Percentiles rank a stretch among this genome's conserved stretches.
These are phyloP conservation scores for Perca flavescens DNA, from an alignment of 2,113 vertebrate species.

Conservation along the genomic window DNA sequence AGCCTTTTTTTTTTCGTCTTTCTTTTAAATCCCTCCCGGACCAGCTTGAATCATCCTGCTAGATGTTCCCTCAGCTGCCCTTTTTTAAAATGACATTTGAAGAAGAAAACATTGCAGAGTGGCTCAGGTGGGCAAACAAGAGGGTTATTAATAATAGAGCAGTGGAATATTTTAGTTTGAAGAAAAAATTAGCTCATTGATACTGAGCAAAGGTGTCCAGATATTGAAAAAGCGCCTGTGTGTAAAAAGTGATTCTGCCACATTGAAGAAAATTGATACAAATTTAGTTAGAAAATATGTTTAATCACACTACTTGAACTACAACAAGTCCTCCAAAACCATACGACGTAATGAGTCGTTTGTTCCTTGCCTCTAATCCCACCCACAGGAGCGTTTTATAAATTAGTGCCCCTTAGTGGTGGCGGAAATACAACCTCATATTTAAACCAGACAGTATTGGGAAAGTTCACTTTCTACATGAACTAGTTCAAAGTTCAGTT, in stretches of 20 bases:
- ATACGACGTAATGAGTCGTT: too few relatives aligned
- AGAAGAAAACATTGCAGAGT: not conserved
- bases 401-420: too few relatives aligned
- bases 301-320: not conserved
- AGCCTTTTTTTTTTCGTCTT: slow-evolving; percentile 7
- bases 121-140: not conserved
- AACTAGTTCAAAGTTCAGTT: too few relatives aligned
- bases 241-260: not conserved
- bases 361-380: too few relatives aligned
- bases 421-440: too few relatives aligned
- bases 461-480: too few relatives aligned
- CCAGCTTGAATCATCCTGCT: not conserved
- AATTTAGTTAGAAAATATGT: not conserved
- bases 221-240: not conserved
- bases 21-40: slow-evolving; percentile 16
- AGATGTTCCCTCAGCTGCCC: not conserved
- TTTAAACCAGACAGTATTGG: too few relatives aligned
- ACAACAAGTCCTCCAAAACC: too few relatives aligned
- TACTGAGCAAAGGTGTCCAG: not conserved
- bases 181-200: not conserved
- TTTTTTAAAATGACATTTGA: slow-evolving; percentile 41
- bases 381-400: too few relatives aligned
- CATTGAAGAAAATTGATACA: not conserved
- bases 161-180: not conserved
- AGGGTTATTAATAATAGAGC: slow-evolving; percentile 15